Evolutionary conservation across 2,113 vertebrate genomes (phyloP).

Genomic region (Columba livia): DNA sequence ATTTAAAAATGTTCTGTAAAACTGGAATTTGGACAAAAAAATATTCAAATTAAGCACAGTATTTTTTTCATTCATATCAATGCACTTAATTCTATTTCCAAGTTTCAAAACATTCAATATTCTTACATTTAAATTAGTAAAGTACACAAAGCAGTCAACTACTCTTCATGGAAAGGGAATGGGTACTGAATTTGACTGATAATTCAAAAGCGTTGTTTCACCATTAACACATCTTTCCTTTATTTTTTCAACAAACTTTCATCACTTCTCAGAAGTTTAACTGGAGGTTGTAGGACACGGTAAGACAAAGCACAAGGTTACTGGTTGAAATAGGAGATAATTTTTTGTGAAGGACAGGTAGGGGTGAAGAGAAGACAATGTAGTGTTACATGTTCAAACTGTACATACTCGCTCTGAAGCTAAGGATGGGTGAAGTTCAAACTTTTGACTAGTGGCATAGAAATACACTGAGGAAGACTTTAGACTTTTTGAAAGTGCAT

Average conservation of each 20-base stretch:
- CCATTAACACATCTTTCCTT: not conserved
- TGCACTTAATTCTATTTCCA: not conserved
- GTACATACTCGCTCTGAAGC: accelerated
- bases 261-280: not conserved
- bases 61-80: not conserved
- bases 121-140: not conserved
- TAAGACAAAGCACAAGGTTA: not conserved
- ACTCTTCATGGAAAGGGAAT: not conserved
- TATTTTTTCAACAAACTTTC: not conserved
- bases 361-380: not conserved
- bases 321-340: not conserved
- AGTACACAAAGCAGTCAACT: not conserved
- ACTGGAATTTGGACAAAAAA: not conserved
- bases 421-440: not conserved
- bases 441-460: not conserved
- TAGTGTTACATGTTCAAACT: not conserved
- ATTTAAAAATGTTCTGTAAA: not conserved
- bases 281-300: not conserved
- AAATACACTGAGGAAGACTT: not conserved
- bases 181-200: not conserved
- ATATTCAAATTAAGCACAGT: not conserved
- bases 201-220: not conserved
- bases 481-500: not conserved
- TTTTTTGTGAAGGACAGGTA: not conserved
- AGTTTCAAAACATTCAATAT: not conserved